phyloP scores from a whole-genome alignment of 2,888 invertebrate species.

The Leptinotarsa haldemani region DNA sequence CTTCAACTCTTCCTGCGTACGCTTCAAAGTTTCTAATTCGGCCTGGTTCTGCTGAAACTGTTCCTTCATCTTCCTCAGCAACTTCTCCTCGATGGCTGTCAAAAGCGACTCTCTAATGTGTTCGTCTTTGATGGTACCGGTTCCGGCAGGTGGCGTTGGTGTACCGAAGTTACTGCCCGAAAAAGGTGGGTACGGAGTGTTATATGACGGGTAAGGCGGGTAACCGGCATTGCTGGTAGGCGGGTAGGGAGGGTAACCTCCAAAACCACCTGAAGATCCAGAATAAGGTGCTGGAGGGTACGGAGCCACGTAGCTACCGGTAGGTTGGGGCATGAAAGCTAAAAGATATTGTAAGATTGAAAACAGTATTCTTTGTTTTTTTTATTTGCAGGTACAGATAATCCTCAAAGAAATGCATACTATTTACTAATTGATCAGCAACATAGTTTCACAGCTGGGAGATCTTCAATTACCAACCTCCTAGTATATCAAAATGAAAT shows the following conservation, averaged over 20 bases:
- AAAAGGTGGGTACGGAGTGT: slow-evolving; percentile 43
- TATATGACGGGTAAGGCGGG: slow-evolving; percentile 49
- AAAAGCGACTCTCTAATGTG: slow-evolving; percentile 93
- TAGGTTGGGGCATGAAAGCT: slow-evolving; percentile 66
- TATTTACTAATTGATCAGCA: too few relatives aligned
- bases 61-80: slow-evolving; percentile 87
- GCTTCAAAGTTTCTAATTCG: slow-evolving; percentile 87
- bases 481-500: too few relatives aligned
- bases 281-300: slow-evolving; percentile 39
- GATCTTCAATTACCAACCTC: too few relatives aligned
- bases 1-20: slow-evolving; percentile 87
- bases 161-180: slow-evolving; percentile 40
- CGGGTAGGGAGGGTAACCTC: too few relatives aligned
- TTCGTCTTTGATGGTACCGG: slow-evolving; percentile 92
- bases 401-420: too few relatives aligned
- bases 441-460: too few relatives aligned
- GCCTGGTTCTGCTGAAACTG: slow-evolving; percentile 92
- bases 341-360: slow-evolving; percentile 32
- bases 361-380: too few relatives aligned
- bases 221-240: slow-evolving; percentile 40
- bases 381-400: too few relatives aligned
- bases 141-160: slow-evolving; percentile 61
- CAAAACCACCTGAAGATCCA: too few relatives aligned
- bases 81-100: slow-evolving; percentile 95
- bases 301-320: slow-evolving; percentile 52